Evolutionary conservation across 2,888 invertebrate genomes (phyloP), one percentile per base, ranked within the genome.

Genomic region (Poecilus cupreus): DNA sequence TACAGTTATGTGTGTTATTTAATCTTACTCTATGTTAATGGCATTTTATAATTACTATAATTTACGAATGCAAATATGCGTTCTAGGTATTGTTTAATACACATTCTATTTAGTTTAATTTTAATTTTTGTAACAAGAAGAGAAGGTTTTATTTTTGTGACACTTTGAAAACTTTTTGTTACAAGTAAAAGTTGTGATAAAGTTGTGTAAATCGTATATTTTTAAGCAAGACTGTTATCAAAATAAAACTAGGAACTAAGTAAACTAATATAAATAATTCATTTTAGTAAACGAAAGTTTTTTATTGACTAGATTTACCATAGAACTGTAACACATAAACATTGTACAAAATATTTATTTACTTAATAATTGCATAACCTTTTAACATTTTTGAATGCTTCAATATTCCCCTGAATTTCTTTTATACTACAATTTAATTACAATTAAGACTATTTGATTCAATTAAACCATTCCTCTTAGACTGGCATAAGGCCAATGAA

Each of bases 1-100:
- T 60, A 60, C 60, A 60, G 60, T 60, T 60, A 60, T 60, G 26
- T 60, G 6, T 54, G 20, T 22, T 60, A 60, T 24, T 57, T 60
- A 26, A 60, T 60, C 26, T 26, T 60, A n/a, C n/a, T n/a, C n/a
- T n/a, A 60, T 60, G 60, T 60, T 60, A 26, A 26, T n/a, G 20
- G n/a, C 26, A 60, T 26, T 24, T 26, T 60, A 24, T 60, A 60
- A 60, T 60, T 24, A 13, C 26, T 10, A n/a, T 60, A 60, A 10
- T 13, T 26, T 60, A 20, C 1, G 13, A 60, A 60, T 26, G 13
- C n/a, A 60, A 60, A 26, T n/a, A 60, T n/a, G 5, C 13, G 57
- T 26, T 24, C 60, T 24, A 2, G 4, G 54, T 16, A 54, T 54
- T 22, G 22, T 54, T 54, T 22, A 54, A 54, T 11, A 43, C 13